Evolutionary conservation across 2,113 vertebrate genomes (phyloP).

Genomic region (Platichthys stellatus): DNA sequence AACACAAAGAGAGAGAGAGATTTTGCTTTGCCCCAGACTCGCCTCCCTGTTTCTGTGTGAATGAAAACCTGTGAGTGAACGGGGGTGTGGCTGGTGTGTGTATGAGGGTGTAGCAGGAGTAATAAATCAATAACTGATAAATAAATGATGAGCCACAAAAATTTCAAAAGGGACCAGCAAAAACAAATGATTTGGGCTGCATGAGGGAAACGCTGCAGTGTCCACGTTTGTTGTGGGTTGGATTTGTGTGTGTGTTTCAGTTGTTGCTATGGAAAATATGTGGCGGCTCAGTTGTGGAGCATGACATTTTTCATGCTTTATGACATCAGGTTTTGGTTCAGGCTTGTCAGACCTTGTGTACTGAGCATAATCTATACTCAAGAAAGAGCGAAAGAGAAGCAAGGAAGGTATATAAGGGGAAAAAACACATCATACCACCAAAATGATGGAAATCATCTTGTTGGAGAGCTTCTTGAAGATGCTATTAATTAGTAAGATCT

Average conservation of each 20-base stretch:
- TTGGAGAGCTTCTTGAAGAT: background rate
- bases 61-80: conserved; percentile 7
- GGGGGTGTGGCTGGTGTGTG: background rate
- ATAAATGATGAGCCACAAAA: conserved; percentile 71
- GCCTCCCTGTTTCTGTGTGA: conserved; percentile 28
- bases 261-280: no score
- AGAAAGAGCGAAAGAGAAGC: background rate
- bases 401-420: background rate
- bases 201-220: conserved; percentile 6
- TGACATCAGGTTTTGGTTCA: conserved; percentile 37
- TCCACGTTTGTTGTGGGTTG: background rate
- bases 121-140: conserved; percentile 71
- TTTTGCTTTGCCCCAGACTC: conserved; percentile 7
- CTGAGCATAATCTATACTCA: background rate
- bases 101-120: conserved; percentile 15
- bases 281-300: background rate
- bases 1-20: conserved; percentile 32
- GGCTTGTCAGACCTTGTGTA: conserved; percentile 39
- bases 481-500: background rate
- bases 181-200: conserved; percentile 42
- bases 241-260: conserved; percentile 14
- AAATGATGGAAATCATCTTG: background rate
- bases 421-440: background rate
- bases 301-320: conserved; percentile 36
- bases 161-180: conserved; percentile 63